Conservation (phyloP, 2,797 vertebrate species). For the Psittacula derbiana region DNA sequence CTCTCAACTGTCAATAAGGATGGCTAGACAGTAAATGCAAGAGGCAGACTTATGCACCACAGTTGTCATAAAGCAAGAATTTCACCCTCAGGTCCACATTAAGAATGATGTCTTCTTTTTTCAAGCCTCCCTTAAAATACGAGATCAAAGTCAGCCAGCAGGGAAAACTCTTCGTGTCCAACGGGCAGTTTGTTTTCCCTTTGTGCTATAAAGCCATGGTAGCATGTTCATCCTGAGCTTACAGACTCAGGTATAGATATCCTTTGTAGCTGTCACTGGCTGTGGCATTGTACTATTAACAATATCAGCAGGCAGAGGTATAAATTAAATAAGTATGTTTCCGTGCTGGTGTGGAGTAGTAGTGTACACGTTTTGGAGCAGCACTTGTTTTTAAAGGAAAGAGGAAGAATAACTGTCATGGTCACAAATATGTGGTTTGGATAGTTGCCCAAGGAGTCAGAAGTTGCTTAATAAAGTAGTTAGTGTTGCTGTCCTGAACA, state of each 20-base stretch:
- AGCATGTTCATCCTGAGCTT: not conserved
- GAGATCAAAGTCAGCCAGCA: not conserved
- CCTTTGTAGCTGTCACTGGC: not conserved
- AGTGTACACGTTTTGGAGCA: constrained; percentile 56
- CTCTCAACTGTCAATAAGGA: not conserved
- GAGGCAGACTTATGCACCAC: not conserved
- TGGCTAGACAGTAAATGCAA: not conserved
- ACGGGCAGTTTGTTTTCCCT: not conserved
- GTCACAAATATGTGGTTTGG: constrained; percentile 78
- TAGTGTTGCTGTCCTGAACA: constrained; percentile 73
- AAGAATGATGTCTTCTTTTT: not conserved
- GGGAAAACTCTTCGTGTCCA: accelerated
- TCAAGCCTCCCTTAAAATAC: not conserved
- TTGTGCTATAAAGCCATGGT: not conserved
- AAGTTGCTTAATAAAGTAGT: constrained; percentile 71
- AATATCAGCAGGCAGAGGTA: not conserved
- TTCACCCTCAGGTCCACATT: not conserved
- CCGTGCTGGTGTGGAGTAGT: constrained; percentile 20
- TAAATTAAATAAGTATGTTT: constrained; percentile 52
- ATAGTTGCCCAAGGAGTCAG: constrained; percentile 62
- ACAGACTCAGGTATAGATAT: not conserved
- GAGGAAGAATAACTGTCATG: constrained; percentile 77
- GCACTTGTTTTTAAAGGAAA: constrained; percentile 73
- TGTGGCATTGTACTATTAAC: constrained; percentile 4
- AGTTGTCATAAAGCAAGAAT: constrained; percentile 4